These are phyloP conservation scores for Telenomus remus DNA, from an alignment of 1,140 invertebrate genomes.

Conservation along the genomic window DNA sequence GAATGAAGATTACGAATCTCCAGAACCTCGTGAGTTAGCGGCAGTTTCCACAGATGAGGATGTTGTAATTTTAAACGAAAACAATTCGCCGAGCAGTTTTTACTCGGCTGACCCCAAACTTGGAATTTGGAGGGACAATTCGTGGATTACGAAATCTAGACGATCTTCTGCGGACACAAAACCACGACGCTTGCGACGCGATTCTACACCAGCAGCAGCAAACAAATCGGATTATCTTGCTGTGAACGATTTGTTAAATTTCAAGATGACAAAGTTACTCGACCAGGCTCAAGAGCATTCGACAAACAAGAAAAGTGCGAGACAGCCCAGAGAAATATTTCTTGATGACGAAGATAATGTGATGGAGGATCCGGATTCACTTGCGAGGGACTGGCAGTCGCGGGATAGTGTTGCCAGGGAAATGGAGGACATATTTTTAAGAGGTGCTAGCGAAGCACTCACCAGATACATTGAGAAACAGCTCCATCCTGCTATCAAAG, in stretches of 20 bases:
- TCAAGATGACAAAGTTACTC: too few species aligned
- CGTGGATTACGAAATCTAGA: constrained; percentile 65
- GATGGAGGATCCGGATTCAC: constrained; percentile 38
- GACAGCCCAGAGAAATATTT: constrained; percentile 58
- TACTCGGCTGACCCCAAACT: constrained; percentile 50
- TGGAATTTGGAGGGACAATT: constrained; percentile 66
- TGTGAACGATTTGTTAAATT: too few species aligned
- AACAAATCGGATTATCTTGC: too few species aligned
- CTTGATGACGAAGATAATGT: constrained; percentile 53
- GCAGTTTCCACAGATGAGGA: constrained; percentile 63
- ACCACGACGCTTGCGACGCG: constrained; percentile 21
- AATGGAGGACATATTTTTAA: constrained; percentile 88
- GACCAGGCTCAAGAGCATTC: not conserved
- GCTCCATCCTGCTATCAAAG: constrained; percentile 87
- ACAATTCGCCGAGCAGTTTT: constrained; percentile 41
- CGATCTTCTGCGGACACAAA: constrained; percentile 19
- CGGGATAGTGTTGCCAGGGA: constrained; percentile 81
- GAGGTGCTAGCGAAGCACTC: constrained; percentile 84
- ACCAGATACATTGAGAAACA: constrained; percentile 89
- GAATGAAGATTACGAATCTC: constrained; percentile 60
- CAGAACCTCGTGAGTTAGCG: constrained; percentile 64
- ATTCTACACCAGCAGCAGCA: not conserved
- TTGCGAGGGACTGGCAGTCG: constrained; percentile 65
- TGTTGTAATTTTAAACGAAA: constrained; percentile 65
- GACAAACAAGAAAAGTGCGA: not conserved